Percentiles rank a stretch among this genome's conserved stretches.
Conservation (phyloP, 2,113 vertebrate species). For the Austrofundulus limnaeus region DNA sequence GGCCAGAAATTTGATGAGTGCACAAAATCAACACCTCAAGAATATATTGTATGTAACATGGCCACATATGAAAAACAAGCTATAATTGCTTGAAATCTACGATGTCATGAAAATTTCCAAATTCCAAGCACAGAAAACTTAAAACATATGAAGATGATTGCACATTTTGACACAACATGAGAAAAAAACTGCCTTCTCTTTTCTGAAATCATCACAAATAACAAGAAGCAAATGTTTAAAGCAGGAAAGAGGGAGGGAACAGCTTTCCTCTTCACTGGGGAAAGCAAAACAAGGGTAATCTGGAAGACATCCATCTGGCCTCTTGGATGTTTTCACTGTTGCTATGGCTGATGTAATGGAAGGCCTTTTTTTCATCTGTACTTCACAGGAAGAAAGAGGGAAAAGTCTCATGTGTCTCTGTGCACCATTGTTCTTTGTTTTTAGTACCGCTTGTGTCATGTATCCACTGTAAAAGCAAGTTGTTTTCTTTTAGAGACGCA, state of each 20-base stretch:
- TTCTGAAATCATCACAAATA: constrained; percentile 36
- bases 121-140: constrained; percentile 10
- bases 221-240: constrained; percentile 36
- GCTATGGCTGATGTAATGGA: constrained; percentile 80
- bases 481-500: constrained; percentile 46
- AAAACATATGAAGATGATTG: constrained; percentile 14
- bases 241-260: constrained; percentile 33
- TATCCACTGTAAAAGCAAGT: constrained; percentile 15
- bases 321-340: constrained; percentile 67
- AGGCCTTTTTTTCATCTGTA: constrained; percentile 48
- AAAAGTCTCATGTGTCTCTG: constrained; percentile 39
- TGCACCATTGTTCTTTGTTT: constrained; percentile 61
- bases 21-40: constrained; percentile 7
- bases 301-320: constrained; percentile 63
- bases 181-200: constrained; percentile 20
- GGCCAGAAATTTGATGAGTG: constrained; percentile 23
- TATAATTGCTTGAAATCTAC: neutral
- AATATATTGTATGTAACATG: constrained; percentile 14
- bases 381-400: constrained; percentile 29
- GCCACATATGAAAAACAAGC: constrained; percentile 1
- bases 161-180: constrained; percentile 7
- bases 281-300: constrained; percentile 53
- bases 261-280: constrained; percentile 36
- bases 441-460: neutral
- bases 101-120: constrained; percentile 2